Evolutionary conservation across 1,140 invertebrate genomes (phyloP).

Genomic region (Thalassaphorura encarpata): DNA sequence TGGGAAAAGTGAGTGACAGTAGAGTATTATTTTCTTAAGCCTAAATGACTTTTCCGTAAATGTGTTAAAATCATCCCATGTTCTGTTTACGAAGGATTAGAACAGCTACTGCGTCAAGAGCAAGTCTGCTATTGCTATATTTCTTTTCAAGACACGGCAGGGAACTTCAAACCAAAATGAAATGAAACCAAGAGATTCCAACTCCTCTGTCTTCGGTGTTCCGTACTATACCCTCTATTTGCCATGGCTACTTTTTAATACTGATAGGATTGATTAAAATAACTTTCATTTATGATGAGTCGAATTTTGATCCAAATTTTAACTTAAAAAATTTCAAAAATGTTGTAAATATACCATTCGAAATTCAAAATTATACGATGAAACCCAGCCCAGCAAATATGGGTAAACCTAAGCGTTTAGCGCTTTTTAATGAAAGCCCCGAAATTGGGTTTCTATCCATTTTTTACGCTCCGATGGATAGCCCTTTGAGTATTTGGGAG

Average conservation of each 20-base stretch:
- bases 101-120: no score
- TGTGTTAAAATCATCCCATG: neutral
- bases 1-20: no score
- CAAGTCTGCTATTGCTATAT: neutral
- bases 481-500: constrained; percentile 1
- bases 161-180: neutral
- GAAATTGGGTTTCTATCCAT: neutral
- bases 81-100: no score
- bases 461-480: neutral
- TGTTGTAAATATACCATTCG: neutral
- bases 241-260: neutral
- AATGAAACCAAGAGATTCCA: neutral
- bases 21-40: neutral
- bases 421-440: neutral
- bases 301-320: neutral
- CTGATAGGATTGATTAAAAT: neutral
- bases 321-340: neutral
- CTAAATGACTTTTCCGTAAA: neutral
- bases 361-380: neutral
- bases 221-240: neutral
- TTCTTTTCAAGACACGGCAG: neutral
- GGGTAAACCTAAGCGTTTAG: neutral
- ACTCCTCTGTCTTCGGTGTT: neutral
- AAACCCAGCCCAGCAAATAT: no score
- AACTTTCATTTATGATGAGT: neutral